Conservation (phyloP, 1,140 invertebrate genomes). For the Drosophila novamexicana region DNA sequence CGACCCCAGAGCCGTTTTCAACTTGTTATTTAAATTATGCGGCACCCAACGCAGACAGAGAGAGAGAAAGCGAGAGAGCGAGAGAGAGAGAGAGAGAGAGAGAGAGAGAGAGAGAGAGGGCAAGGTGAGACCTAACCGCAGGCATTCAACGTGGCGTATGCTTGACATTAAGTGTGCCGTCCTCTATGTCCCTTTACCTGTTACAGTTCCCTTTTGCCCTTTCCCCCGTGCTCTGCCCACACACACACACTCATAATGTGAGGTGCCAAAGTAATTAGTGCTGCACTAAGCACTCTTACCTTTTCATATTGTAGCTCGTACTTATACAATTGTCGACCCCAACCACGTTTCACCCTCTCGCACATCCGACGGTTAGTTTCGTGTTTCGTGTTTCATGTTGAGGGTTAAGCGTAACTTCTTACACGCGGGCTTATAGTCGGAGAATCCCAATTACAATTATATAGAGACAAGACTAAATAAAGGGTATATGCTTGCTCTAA, state of each 20-base stretch:
- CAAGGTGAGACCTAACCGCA: constrained; percentile 52
- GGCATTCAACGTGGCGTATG: constrained; percentile 60
- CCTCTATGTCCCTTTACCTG: constrained; percentile 13
- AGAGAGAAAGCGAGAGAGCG: not conserved
- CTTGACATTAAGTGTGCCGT: constrained; percentile 68
- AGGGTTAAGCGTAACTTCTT: constrained; percentile 60
- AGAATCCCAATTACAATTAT: too few species aligned
- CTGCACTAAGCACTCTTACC: constrained; percentile 56
- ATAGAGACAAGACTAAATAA: too few species aligned
- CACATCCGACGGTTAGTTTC: constrained; percentile 23
- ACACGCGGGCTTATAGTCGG: constrained; percentile 15
- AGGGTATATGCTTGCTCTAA: too few species aligned
- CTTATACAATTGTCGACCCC: constrained; percentile 30
- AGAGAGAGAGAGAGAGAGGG: not conserved
- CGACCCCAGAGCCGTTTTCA: constrained; percentile 14
- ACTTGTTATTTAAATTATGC: constrained; percentile 52
- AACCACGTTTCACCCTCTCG: not conserved
- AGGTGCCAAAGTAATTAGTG: constrained; percentile 82
- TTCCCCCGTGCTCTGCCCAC: not conserved
- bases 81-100: constrained; percentile 8
- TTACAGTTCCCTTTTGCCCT: not conserved
- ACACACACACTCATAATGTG: constrained; percentile 36
- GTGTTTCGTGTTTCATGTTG: constrained; percentile 26
- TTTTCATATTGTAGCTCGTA: constrained; percentile 20
- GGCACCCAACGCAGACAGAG: constrained; percentile 11